These are phyloP conservation scores for Diadegma fenestrale DNA, from an alignment of 2,888 invertebrate genomes.

Conservation along the genomic window DNA sequence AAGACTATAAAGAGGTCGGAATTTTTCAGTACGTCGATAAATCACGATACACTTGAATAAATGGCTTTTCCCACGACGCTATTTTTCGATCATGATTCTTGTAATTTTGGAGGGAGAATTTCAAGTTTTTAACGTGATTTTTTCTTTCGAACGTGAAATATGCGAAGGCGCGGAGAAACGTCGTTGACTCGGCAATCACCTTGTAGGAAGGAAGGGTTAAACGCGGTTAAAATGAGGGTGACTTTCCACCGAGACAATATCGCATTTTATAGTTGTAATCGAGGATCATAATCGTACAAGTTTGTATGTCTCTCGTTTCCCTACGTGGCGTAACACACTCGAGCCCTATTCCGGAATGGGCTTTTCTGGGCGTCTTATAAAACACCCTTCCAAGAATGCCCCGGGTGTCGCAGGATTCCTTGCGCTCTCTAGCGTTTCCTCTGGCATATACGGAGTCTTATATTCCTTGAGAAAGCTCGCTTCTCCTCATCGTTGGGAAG, in stretches of 20 bases:
- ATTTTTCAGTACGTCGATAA: constrained; percentile 73
- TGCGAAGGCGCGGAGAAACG: not conserved
- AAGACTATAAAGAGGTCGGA: constrained; percentile 79
- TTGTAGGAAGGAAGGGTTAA: constrained; percentile 39
- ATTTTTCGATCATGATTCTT: not conserved
- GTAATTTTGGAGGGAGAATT: not conserved
- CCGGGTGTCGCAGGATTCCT: constrained; percentile 80
- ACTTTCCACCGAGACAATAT: constrained; percentile 78
- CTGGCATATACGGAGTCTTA: constrained; percentile 69
- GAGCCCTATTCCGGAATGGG: constrained; percentile 67
- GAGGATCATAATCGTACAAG: constrained; percentile 84
- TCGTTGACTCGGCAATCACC: constrained; percentile 52
- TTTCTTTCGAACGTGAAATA: not conserved
- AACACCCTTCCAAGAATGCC: constrained; percentile 82
- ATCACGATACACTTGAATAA: constrained; percentile 74
- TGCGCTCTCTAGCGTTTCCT: constrained; percentile 70
- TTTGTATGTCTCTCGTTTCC: constrained; percentile 81
- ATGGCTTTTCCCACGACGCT: not conserved
- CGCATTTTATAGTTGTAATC: constrained; percentile 85
- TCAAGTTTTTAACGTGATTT: not conserved
- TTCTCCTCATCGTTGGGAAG: constrained; percentile 55
- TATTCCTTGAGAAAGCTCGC: constrained; percentile 69
- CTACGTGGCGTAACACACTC: constrained; percentile 60
- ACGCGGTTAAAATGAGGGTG: constrained; percentile 52
- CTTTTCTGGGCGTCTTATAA: constrained; percentile 69